These are phyloP conservation scores for Heliconius nattereri DNA, from an alignment of 1,140 invertebrate genomes.

Conservation along the genomic window DNA sequence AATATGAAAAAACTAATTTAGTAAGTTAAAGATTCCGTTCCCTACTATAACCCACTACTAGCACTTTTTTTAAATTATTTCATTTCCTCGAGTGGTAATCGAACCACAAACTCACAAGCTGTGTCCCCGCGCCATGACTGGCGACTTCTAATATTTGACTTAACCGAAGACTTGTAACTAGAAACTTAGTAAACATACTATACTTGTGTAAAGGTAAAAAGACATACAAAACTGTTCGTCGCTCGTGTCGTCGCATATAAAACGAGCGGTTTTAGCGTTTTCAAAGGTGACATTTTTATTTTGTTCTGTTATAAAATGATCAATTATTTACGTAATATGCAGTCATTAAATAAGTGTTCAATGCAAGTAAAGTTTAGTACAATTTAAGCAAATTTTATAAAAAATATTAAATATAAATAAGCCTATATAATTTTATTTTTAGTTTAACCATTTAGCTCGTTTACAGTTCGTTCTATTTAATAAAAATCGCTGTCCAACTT, in stretches of 20 bases:
- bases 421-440: no score
- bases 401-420: no score
- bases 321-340: background rate
- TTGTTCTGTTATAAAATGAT: background rate
- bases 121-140: background rate
- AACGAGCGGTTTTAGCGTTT: constrained; percentile 10
- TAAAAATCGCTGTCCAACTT: no score
- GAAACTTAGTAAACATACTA: background rate
- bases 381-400: background rate
- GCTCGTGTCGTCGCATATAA: constrained; percentile 11
- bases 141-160: background rate
- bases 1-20: no score
- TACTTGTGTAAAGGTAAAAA: background rate
- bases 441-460: no score
- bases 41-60: background rate
- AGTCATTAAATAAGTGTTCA: background rate
- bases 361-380: background rate
- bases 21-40: background rate
- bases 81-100: no score
- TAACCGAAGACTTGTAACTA: background rate
- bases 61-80: background rate
- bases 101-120: no score
- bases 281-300: background rate
- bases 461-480: no score
- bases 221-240: constrained; percentile 6